A percentile compares a stretch with the other conserved stretches of the same genome.
phyloP scores from a whole-genome alignment of 1,140 invertebrate genomes.

The Elysia chlorotica region DNA sequence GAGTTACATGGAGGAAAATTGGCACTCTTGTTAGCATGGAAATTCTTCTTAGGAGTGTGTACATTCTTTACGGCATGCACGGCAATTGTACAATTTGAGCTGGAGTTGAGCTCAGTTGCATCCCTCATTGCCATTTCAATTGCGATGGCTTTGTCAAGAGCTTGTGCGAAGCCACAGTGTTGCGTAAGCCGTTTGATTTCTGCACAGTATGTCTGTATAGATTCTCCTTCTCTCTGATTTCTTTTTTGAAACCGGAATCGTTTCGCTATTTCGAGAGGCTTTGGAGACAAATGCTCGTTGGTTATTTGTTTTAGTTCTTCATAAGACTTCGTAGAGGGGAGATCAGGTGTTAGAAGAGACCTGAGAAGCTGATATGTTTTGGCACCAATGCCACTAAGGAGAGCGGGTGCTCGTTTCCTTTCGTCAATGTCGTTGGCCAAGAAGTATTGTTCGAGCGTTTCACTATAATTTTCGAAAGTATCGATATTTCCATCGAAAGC shows the following conservation, averaged over 20 bases:
- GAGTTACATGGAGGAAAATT: not conserved
- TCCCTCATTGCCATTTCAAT: not conserved
- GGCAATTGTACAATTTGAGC: not conserved
- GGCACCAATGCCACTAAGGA: constrained; percentile 19
- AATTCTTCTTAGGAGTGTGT: too few species aligned
- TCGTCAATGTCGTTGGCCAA: constrained; percentile 15
- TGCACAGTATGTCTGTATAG: constrained; percentile 19
- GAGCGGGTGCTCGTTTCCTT: not conserved
- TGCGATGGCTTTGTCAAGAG: constrained; percentile 2
- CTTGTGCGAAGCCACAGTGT: constrained; percentile 23
- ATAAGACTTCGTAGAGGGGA: constrained; percentile 6
- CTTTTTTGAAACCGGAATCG: constrained; percentile 32
- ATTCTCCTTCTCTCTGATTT: constrained; percentile 20
- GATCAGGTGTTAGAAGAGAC: constrained; percentile 1
- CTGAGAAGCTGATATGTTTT: constrained; percentile 14
- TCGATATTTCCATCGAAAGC: constrained; percentile 1
- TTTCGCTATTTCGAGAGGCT: constrained; percentile 29
- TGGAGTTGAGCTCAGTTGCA: not conserved
- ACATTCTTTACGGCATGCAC: not conserved
- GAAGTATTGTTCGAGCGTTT: constrained; percentile 29
- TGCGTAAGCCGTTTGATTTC: constrained; percentile 24
- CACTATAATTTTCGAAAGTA: constrained; percentile 24
- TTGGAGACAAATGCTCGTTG: constrained; percentile 11
- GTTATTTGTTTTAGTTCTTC: constrained; percentile 1
- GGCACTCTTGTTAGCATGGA: not conserved